Evolutionary conservation across 2,113 vertebrate species (phyloP), one percentile per base, ranked within the genome.

Genomic region (Aphelocoma coerulescens): DNA sequence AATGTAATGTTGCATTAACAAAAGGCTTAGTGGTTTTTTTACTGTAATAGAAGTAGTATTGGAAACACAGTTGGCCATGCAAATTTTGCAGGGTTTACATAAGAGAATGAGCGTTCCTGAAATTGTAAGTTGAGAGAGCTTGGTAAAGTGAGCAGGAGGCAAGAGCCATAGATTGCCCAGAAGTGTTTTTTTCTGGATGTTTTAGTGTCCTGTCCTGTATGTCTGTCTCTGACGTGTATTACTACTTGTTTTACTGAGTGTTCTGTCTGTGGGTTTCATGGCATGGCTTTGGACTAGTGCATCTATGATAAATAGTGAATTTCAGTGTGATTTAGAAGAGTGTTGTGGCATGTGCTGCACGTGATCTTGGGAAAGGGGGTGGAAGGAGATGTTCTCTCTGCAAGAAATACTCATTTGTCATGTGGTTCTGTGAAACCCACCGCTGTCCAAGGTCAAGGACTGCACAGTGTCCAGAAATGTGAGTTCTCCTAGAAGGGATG

Each of bases 371-470:
- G 37, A 92, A 85, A 95, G 69, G 13, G 69, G 94, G 55, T 85
- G 52, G 54, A 93, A 96, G 75, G 65, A 96, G 97, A 94, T 93
- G 59, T 84, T 96, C 86, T 95, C 73, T 96, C 48, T 79, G 82
- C 75, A 85, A 95, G 93, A 96, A 97, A 96, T 89, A 72, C 85
- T 96, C 94, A 97, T 98, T 97, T 98, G 97, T 98, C 96, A 97
- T 96, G 66, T 86, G 87, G 92, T 85, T 97, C 87, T 96, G 61
- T 95, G 89, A 96, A 95, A 78, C 82, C 88, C 30, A 54, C 80
- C 91, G 78, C 85, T 88, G 37, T 83, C 89, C 94, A 98, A 98
- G 98, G 97, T 98, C 97, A 98, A 97, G 95, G 97, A 96, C 95
- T 96, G 51, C 90, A 61, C 73, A 91, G 90, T 90, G 85, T 96